A percentile compares a stretch with the other conserved stretches of the same genome.
phyloP scores from a whole-genome alignment of 2,888 invertebrate genomes.

The Callyntrura sp. region DNA sequence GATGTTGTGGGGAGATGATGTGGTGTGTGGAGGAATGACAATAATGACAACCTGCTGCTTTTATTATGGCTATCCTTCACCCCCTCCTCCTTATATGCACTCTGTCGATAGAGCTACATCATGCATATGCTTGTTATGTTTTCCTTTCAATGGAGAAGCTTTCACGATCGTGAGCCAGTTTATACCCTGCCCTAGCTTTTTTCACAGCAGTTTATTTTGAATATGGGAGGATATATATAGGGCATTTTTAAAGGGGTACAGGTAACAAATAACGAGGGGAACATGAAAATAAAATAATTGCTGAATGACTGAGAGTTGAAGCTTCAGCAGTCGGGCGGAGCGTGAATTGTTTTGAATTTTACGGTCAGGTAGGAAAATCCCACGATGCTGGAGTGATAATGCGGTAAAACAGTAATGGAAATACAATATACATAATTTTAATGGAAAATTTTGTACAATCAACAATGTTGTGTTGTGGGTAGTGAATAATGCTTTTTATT shows the following conservation, averaged over 20 bases:
- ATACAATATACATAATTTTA: slow-evolving; percentile 27
- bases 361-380: slow-evolving; percentile 69
- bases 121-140: slow-evolving; percentile 12
- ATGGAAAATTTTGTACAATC: slow-evolving; percentile 14
- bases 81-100: not conserved
- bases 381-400: slow-evolving; percentile 65
- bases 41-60: slow-evolving; percentile 83
- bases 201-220: slow-evolving; percentile 12
- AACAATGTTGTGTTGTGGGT: not conserved
- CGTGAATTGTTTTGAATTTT: slow-evolving; percentile 71
- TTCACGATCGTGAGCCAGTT: not conserved
- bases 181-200: not conserved
- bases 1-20: slow-evolving; percentile 32
- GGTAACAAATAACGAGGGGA: slow-evolving; percentile 14
- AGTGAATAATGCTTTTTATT: not conserved
- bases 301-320: not conserved
- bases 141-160: not conserved
- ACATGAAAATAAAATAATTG: slow-evolving; percentile 4
- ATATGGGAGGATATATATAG: not conserved
- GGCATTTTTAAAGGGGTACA: not conserved
- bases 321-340: slow-evolving; percentile 52
- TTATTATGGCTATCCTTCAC: slow-evolving; percentile 56
- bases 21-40: slow-evolving; percentile 72
- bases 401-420: not conserved
- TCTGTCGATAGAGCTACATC: not conserved